phyloP scores from a whole-genome alignment of 2,797 vertebrate genomes.

The Enoplosus armatus region DNA sequence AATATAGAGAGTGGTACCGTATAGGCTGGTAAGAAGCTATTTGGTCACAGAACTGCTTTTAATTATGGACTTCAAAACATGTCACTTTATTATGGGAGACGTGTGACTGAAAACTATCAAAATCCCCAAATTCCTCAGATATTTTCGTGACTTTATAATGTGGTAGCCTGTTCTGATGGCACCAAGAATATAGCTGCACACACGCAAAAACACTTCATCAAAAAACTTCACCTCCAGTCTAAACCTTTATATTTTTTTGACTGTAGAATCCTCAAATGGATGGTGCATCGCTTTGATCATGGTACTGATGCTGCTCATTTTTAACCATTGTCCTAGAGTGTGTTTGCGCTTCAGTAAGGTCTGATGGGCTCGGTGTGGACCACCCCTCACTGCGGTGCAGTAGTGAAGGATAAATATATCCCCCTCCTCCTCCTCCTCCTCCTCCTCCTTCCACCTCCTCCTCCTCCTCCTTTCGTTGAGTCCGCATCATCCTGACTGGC shows the following conservation, averaged over 20 bases:
- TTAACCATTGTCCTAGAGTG: conserved; percentile 4
- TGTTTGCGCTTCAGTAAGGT: conserved; percentile 34
- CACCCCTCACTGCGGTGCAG: conserved; percentile 85
- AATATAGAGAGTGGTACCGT: not conserved
- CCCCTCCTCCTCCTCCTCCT: conserved; percentile 47
- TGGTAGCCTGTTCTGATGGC: not conserved
- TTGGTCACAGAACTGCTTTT: not conserved
- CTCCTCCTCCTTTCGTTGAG: conserved; percentile 69
- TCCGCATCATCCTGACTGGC: conserved; percentile 82
- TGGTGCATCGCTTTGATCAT: not conserved
- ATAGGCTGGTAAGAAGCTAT: not conserved
- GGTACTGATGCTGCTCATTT: not conserved
- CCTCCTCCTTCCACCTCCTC: conserved; percentile 50
- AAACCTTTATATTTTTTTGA: too few relatives aligned
- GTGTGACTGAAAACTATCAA: not conserved
- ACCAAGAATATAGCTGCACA: not conserved
- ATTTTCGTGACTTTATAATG: not conserved
- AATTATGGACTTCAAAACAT: not conserved
- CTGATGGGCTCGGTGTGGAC: conserved; percentile 81
- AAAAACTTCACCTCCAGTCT: not conserved
- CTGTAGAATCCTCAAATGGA: not conserved
- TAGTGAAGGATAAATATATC: conserved; percentile 89
- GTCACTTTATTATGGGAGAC: not conserved
- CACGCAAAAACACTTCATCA: not conserved
- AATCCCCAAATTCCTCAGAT: not conserved